Evolutionary conservation across 2,797 vertebrate species (phyloP).

Genomic region (Hybognathus amarus): DNA sequence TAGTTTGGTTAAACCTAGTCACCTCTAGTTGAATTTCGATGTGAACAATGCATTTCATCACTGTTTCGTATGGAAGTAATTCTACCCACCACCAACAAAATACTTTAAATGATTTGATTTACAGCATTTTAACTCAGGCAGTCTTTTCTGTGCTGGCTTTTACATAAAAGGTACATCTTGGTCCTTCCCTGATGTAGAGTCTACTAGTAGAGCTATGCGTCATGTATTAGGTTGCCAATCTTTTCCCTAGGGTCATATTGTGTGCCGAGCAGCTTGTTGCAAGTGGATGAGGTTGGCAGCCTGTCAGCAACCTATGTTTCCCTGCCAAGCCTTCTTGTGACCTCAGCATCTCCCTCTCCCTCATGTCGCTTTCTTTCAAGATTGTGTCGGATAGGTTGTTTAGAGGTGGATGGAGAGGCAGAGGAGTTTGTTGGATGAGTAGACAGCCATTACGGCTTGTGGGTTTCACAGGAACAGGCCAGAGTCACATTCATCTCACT

Average conservation of each 20-base stretch:
- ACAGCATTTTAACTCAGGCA: not conserved
- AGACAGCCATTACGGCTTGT: constrained; percentile 60
- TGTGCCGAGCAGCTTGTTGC: constrained; percentile 28
- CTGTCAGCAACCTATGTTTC: constrained; percentile 39
- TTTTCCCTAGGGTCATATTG: constrained; percentile 29
- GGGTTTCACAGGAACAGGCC: constrained; percentile 52
- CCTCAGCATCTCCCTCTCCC: constrained; percentile 38
- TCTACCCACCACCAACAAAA: not conserved
- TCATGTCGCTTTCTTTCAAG: constrained; percentile 15
- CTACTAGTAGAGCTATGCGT: not conserved
- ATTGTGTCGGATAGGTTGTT: constrained; percentile 34
- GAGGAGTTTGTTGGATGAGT: constrained; percentile 44
- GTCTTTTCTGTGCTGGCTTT: not conserved
- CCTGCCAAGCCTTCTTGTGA: constrained; percentile 38
- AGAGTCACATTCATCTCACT: constrained; percentile 67
- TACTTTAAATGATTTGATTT: not conserved
- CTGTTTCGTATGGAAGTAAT: not conserved
- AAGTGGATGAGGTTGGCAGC: constrained; percentile 33
- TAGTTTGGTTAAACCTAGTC: constrained; percentile 2
- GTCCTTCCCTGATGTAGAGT: constrained; percentile 9
- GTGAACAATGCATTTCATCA: not conserved
- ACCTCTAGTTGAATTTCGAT: not conserved
- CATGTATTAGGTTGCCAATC: constrained; percentile 21
- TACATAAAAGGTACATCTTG: not conserved
- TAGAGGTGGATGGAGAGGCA: constrained; percentile 25